Base-by-base conservation (phyloP, 2,888 invertebrate species). In the Ephialtes manifestator region DNA sequence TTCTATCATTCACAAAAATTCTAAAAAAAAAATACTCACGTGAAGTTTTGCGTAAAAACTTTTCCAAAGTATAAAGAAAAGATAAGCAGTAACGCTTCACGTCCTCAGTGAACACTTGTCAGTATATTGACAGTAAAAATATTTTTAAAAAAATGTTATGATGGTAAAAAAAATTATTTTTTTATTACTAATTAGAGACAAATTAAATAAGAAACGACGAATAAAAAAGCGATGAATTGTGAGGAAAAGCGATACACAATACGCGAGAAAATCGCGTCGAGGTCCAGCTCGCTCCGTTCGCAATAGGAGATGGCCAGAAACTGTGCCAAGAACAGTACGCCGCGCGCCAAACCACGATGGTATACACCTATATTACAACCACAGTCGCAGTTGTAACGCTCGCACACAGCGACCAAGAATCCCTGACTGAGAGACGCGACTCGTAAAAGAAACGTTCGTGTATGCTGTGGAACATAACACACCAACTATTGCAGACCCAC, bases 231-330 rank as follows among this genome's bases (percentile, higher is more conserved):
- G 51, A 51, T 13, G 2, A 24, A 35, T 53, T 31, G 81, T 55
- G 46, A 24, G 39, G 72, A 55, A 76, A 80, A 53, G 70, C 75
- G 60, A 48, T 71, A 46, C 60, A 48, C 70, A 53, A 63, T 67
- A 43, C 51, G 58, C 68, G 55, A 75, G 68, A 87, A 86, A 77
- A 80, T 78, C 53, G 79, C 86, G 68, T 74, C 46, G 85, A 88
- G 86, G 86, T 84, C 86, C 87, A 88, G 87, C 87, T 89, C 86
- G 88, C 84, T 91, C 90, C 90, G 92, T 87, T 91, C 92, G 90
- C 92, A 90, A 91, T 92, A 91, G 90, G 90, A 92, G 93, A 93
- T 92, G 92, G 90, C 89, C 90, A 92, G 93, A 93, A 93, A 93
- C 93, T 93, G 93, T 93, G 93, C 93, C 93, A 93, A 93, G 93